phyloP scores from a whole-genome alignment of 1,140 invertebrate species.

The Sminthurides bifidus region DNA sequence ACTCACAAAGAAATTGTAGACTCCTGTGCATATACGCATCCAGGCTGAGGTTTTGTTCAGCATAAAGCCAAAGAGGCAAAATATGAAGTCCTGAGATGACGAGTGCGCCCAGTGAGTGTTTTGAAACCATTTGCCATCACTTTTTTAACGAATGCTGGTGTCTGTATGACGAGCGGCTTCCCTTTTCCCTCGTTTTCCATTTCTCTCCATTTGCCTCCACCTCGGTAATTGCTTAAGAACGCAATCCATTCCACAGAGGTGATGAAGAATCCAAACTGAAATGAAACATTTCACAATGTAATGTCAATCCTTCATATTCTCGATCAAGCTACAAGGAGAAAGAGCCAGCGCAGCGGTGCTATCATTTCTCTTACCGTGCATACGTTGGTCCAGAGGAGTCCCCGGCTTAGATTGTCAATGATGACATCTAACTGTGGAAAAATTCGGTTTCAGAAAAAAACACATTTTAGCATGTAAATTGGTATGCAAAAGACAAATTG shows the following conservation, averaged over 20 bases:
- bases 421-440: constrained; percentile 28
- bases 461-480: neutral
- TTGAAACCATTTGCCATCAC: constrained; percentile 20
- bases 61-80: constrained; percentile 16
- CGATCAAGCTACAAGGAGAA: no score
- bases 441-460: neutral
- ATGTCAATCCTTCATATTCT: no score
- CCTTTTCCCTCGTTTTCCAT: neutral
- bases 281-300: no score
- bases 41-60: constrained; percentile 1
- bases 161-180: no score
- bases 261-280: no score
- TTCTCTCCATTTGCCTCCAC: constrained; percentile 17
- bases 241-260: constrained; percentile 16
- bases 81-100: constrained; percentile 16
- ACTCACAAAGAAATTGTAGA: no score
- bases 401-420: constrained; percentile 27
- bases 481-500: neutral
- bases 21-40: constrained; percentile 7
- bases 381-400: constrained; percentile 23
- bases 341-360: no score
- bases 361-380: neutral
- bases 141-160: constrained; percentile 4
- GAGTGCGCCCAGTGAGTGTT: constrained; percentile 11
- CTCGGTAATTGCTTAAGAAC: constrained; percentile 20